Evolutionary conservation across 2,113 vertebrate genomes (phyloP), one percentile per base, ranked within the genome.

Genomic region (Riparia riparia): DNA sequence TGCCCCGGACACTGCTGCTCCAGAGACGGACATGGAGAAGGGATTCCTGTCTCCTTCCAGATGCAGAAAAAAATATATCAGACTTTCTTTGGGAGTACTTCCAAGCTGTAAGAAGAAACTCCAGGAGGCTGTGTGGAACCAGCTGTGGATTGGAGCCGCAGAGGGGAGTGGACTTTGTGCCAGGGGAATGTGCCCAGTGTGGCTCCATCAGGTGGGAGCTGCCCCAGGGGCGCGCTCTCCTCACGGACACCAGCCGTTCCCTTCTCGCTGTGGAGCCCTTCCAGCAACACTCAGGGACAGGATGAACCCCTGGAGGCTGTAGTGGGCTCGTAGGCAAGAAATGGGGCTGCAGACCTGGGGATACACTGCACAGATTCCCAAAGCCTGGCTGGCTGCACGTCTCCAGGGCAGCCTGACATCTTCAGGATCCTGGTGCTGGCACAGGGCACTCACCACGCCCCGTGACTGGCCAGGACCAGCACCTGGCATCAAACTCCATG

Each of bases 391-490:
- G 56, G 7, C 12, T 31, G 45, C n/a, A 39, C 24, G 4, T 6
- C 24, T 34, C 57, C 61, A 72, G 66, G 56, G 45, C 66, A 82
- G 70, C 31, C 6, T 5, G 18, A 12, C 57, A 7, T 4, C 54
- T 44, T 5, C 0, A 0, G 53, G 28, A 44, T 13, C 17, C 57
- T 16, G 63, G 41, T 5, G 10, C 13, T 47, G 1, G 57, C 24
- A 10, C 29, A 15, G 45, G 44, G 31, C 31, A 14, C 58, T 9
- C 18, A 5, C 6, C 11, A n/a, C 17, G 6, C 5, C 57, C 82
- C 1, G 0, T 1, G 21, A 3, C 6, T 2, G 1, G 37, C 64
- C 50, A 56, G 44, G 20, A 12, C 0, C 0, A 1, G 5, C 0
- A 6, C 18, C 58, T 11, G 51, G 45, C n/a, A 32, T 5, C 0